Evolutionary conservation across 2,888 invertebrate species (phyloP), one percentile per base, ranked within the genome.

Genomic region (Heliconius ismenius): DNA sequence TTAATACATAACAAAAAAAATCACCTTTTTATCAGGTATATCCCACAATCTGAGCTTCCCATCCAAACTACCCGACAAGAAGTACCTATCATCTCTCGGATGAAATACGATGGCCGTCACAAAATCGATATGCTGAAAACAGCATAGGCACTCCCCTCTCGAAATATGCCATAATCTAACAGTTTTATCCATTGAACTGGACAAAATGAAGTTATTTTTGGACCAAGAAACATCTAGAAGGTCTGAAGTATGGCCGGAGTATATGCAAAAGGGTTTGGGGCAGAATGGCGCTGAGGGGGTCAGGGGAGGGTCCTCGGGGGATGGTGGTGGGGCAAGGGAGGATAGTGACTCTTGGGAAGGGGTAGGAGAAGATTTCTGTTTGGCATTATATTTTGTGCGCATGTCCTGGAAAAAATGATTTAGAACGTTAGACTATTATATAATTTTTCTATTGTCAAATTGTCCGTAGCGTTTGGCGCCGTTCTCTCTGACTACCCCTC

Each of bases 21-120:
- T 11, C 9, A 95, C 95, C 92, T 99, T 99, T 89, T 99, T 99
- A 88, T 99, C 99, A 0, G 99, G 99, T 87, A 99, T 99, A 91
- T 99, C 99, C 99, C 99, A 99, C 11, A 99, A 93, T n/a, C 99
- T 95, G 73, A 99, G 94, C 92, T 99, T 99, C 2, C 99, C 99
- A 90, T 99, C 99, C 69, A 99, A 93, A 28, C 99, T 99, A 24
- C 99, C 99, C 78, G 99, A 99, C 58, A 99, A 94, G 91, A 99
- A 99, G 90, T 99, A 96, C 39, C 97, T 92, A 88, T 98, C 98
- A 84, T 98, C 98, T 76, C 97, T 95, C 1, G 99, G 99, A 92
- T 99, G 99, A 90, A 99, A 99, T 75, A 98, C 99, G 84, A 99
- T 99, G 1, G 99, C 99, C 0, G 99, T 99, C 75, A 99, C 99